Conservation (phyloP, 2,888 invertebrate genomes). For the Teleiodes luculella region DNA sequence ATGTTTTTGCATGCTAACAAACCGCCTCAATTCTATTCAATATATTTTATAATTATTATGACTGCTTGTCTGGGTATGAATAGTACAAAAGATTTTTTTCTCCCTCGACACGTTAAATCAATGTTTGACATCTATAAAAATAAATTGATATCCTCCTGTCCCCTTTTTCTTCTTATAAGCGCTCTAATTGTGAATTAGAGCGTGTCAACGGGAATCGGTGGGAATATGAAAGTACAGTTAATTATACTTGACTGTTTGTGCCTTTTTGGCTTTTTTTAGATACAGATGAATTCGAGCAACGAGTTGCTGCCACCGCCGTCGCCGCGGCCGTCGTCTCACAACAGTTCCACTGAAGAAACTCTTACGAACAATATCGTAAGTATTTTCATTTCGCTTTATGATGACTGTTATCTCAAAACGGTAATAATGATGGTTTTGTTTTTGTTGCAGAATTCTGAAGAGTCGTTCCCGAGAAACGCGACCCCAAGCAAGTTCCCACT, state of each 20-base stretch:
- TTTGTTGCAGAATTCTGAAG: slow-evolving; percentile 57
- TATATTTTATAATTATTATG: too few relatives aligned
- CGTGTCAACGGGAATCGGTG: too few relatives aligned
- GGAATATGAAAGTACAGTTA: neutral
- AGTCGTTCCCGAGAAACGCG: slow-evolving; percentile 72
- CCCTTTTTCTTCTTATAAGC: too few relatives aligned
- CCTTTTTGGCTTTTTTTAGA: slow-evolving; percentile 35
- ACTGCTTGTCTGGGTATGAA: too few relatives aligned
- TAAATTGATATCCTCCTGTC: too few relatives aligned
- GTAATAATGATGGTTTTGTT: neutral
- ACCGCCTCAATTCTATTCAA: too few relatives aligned
- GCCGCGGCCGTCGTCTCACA: slow-evolving; percentile 67
- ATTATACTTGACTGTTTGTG: neutral
- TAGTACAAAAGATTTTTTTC: too few relatives aligned
- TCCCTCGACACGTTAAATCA: too few relatives aligned
- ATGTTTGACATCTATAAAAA: too few relatives aligned
- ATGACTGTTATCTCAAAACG: neutral
- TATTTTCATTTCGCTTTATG: slow-evolving; percentile 7
- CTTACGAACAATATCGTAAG: slow-evolving; percentile 59
- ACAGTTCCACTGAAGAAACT: slow-evolving; percentile 62
- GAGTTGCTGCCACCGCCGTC: slow-evolving; percentile 61
- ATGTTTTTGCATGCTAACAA: too few relatives aligned
- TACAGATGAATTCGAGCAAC: slow-evolving; percentile 62
- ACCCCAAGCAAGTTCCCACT: slow-evolving; percentile 70
- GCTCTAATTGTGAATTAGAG: too few relatives aligned